Evolutionary conservation across 2,113 vertebrate species (phyloP).

Genomic region (Pimephales promelas): DNA sequence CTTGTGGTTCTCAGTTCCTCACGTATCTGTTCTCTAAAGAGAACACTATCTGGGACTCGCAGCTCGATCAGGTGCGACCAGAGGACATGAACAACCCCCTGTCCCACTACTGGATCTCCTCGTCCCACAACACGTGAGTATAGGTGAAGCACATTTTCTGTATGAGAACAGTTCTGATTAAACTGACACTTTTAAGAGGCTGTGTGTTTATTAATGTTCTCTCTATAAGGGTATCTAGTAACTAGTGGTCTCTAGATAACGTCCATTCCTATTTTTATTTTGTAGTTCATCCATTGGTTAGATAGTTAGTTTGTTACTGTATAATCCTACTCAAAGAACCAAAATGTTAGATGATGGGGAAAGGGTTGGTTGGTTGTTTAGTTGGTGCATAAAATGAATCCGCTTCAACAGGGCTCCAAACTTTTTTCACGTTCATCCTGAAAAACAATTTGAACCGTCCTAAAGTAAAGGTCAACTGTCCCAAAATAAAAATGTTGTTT

Average conservation of each 20-base stretch:
- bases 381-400: neutral
- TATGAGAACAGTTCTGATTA: neutral
- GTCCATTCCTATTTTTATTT: neutral
- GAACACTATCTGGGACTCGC: slow-evolving; percentile 92
- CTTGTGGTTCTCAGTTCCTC: slow-evolving; percentile 81
- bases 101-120: slow-evolving; percentile 99
- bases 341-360: neutral
- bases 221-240: neutral
- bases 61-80: slow-evolving; percentile 84
- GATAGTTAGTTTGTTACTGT: neutral
- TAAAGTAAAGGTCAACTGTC: too few relatives aligned
- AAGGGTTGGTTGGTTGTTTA: neutral
- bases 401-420: too few relatives aligned
- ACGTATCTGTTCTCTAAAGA: slow-evolving; percentile 98
- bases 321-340: neutral
- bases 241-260: neutral
- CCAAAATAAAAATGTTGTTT: too few relatives aligned
- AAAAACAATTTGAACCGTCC: too few relatives aligned
- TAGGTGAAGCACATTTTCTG: neutral
- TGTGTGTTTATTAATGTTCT: neutral
- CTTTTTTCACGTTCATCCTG: too few relatives aligned
- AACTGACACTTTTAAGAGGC: neutral
- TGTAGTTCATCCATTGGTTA: neutral
- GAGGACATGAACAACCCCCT: slow-evolving; percentile 97
- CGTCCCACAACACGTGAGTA: slow-evolving; percentile 98